Conservation (phyloP, 2,888 invertebrate genomes). For the Drosophila lacicola region DNA sequence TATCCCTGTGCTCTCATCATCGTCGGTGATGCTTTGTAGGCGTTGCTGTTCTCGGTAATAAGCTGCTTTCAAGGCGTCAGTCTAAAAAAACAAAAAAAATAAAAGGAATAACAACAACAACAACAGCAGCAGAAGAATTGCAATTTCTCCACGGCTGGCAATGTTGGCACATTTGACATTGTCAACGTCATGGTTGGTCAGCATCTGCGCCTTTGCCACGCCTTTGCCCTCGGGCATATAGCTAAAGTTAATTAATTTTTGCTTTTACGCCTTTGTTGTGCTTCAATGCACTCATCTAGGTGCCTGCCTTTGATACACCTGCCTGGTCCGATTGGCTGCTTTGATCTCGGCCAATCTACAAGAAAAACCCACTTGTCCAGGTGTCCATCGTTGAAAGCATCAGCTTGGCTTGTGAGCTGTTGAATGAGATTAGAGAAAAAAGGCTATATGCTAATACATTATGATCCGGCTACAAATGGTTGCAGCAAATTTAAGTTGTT, state of each 20-base stretch:
- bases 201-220: constrained; percentile 3
- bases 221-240: neutral
- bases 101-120: neutral
- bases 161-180: constrained; percentile 22
- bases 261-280: constrained; percentile 30
- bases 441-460: neutral
- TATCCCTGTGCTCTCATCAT: constrained; percentile 11
- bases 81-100: constrained; percentile 38
- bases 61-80: constrained; percentile 54
- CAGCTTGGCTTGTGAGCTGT: neutral
- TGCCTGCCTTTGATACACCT: constrained; percentile 15
- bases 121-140: constrained; percentile 22
- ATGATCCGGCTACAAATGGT: neutral
- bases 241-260: constrained; percentile 68
- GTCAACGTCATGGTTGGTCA: constrained; percentile 23
- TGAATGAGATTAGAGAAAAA: neutral
- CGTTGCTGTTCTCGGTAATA: constrained; percentile 52
- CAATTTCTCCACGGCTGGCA: constrained; percentile 39
- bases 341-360: constrained; percentile 7
- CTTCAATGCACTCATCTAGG: constrained; percentile 11
- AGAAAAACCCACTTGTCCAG: neutral
- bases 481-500: no score
- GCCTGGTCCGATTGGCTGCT: neutral
- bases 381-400: neutral
- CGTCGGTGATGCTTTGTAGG: constrained; percentile 34